A percentile compares a stretch with the other conserved stretches of the same genome.
phyloP scores from a whole-genome alignment of 2,888 invertebrate genomes.

The Campoletis raptor region DNA sequence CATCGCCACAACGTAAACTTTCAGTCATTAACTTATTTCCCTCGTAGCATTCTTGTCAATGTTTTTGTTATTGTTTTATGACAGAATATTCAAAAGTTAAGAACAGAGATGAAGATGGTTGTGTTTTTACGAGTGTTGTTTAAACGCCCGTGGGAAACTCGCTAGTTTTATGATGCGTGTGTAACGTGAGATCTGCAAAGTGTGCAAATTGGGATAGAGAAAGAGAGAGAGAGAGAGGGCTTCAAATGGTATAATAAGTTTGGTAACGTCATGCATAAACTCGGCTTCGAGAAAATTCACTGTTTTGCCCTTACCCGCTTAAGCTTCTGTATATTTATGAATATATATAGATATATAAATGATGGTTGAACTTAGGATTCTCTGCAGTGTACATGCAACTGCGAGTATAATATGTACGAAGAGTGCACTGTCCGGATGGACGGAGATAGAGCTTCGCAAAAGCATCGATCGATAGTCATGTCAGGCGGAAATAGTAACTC shows the following conservation, averaged over 20 bases:
- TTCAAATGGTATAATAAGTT: conserved; percentile 48
- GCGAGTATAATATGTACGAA: conserved; percentile 31
- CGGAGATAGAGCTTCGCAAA: conserved; percentile 62
- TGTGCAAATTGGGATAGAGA: conserved; percentile 3
- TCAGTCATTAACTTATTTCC: not conserved
- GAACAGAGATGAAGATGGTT: conserved; percentile 14
- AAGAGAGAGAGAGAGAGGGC: not conserved
- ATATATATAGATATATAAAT: not conserved
- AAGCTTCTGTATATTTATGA: not conserved
- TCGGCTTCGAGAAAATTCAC: not conserved
- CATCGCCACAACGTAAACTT: not conserved
- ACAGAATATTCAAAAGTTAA: not conserved
- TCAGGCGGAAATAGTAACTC: conserved; percentile 69
- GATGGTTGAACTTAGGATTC: conserved; percentile 17
- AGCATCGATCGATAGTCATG: conserved; percentile 69
- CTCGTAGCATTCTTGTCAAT: conserved; percentile 22
- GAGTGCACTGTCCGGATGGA: conserved; percentile 60
- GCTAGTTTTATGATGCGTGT: conserved; percentile 40
- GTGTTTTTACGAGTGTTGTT: conserved; percentile 52
- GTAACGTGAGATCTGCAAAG: conserved; percentile 43
- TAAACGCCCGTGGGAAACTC: conserved; percentile 61
- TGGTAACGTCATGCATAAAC: conserved; percentile 21
- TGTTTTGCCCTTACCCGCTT: conserved; percentile 4
- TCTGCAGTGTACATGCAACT: conserved; percentile 14
- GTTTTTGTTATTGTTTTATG: not conserved